Base-by-base conservation (phyloP, 1,140 invertebrate species). In the Drosophila takahashii region DNA sequence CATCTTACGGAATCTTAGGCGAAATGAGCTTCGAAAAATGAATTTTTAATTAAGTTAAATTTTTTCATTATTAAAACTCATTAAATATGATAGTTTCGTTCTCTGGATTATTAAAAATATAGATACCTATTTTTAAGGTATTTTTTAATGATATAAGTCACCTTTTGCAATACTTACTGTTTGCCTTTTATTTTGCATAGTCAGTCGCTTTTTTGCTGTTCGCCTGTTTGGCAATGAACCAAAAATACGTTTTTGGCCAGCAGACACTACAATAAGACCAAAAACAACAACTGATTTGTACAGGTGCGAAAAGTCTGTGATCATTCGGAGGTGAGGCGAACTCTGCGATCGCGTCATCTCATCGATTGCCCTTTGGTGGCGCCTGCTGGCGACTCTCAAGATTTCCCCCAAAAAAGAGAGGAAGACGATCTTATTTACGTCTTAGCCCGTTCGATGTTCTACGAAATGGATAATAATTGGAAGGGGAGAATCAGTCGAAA, bases 231-330 rank as follows among this genome's bases (percentile, higher is more conserved):
- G 84, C 84, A 87, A 71, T 87, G 79, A 79, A 89, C 79, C 84
- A 87, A 87, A 74, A 80, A 84, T 72, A 36, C 59, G 56, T 37
- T 42, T 42, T 58, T 45, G 57, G 64, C 42, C 71, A 42, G 70
- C 62, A 22, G 57, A 56, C 50, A 66, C 51, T 34, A 60, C 59
- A 71, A 36, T 7, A 71, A 53, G 37, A 52, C 39, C 22, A 64
- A 60, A 39, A 81, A 79, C 50, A 77, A 86, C 64, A 86, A 79
- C 69, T 69, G 65, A 81, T 78, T 81, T 86, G 70, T 83, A 73
- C 79, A 87, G 84, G 84, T 87, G 84, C 61, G 84, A 87, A 89
- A 87, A 80, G 66, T 73, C 84, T 87, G 62, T 87, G 84, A 87
- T 87, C 61, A 42, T 22, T 77, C 10, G 48, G 45, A 54, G 56